Conservation (phyloP, 1,140 invertebrate species). For the Zaprionus ghesquierei region DNA sequence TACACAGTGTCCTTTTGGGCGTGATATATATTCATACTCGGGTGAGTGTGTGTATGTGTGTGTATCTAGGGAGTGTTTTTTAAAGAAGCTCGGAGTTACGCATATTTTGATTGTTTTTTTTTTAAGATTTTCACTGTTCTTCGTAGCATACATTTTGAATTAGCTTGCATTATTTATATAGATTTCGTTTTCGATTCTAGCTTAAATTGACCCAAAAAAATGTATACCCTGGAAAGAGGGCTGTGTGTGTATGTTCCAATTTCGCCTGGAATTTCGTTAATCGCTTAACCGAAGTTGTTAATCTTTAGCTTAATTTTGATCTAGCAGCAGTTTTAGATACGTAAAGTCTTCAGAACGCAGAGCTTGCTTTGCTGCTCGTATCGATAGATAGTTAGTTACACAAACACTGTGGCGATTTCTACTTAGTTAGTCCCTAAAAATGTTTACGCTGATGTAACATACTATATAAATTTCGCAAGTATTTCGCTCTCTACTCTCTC, state of each 20-base stretch:
- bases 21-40: slow-evolving; percentile 56
- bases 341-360: not conserved
- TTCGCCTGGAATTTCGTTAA: not conserved
- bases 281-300: slow-evolving; percentile 11
- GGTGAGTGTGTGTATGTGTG: slow-evolving; percentile 28
- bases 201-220: slow-evolving; percentile 70
- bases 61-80: slow-evolving; percentile 19
- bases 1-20: slow-evolving; percentile 78
- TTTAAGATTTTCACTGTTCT: slow-evolving; percentile 32
- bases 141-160: slow-evolving; percentile 22
- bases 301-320: not conserved
- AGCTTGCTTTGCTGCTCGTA: not conserved
- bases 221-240: slow-evolving; percentile 1
- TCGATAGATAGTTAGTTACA: not conserved
- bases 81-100: slow-evolving; percentile 73
- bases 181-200: slow-evolving; percentile 8
- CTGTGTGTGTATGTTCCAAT: slow-evolving; percentile 6
- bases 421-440: slow-evolving; percentile 55
- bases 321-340: not conserved
- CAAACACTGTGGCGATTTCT: slow-evolving; percentile 52
- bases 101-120: slow-evolving; percentile 70
- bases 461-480: not conserved
- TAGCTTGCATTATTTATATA: slow-evolving; percentile 6
- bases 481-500: not conserved
- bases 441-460: slow-evolving; percentile 11